Evolutionary conservation across 2,888 invertebrate species (phyloP).

Genomic region (Eristalinus aeneus): DNA sequence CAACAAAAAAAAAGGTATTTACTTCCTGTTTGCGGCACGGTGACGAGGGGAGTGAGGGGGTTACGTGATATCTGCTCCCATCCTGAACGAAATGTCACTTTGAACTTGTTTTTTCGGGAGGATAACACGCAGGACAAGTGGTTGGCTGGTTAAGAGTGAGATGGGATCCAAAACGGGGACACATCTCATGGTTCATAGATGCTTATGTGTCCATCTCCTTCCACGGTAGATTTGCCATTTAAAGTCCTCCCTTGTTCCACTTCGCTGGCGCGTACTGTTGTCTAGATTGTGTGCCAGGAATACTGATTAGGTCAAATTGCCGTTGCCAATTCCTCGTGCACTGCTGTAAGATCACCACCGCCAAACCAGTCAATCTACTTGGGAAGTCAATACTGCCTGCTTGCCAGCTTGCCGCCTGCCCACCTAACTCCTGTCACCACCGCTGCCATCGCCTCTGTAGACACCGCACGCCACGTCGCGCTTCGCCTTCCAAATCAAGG

Average conservation of each 20-base stretch:
- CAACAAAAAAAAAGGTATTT: neutral
- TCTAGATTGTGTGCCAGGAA: constrained; percentile 54
- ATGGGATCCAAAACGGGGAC: neutral
- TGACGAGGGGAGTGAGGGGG: neutral
- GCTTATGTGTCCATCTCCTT: constrained; percentile 38
- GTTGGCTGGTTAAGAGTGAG: neutral
- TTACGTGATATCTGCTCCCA: constrained; percentile 37
- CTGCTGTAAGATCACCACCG: neutral
- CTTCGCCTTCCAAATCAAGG: constrained; percentile 57
- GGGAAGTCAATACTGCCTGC: constrained; percentile 61
- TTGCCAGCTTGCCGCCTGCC: constrained; percentile 9
- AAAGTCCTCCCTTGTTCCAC: constrained; percentile 66
- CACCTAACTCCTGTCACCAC: constrained; percentile 4
- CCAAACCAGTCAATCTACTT: constrained; percentile 55
- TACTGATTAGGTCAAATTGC: constrained; percentile 67
- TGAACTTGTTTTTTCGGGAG: constrained; percentile 34
- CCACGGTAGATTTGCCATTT: constrained; percentile 57
- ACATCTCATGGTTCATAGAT: constrained; percentile 31
- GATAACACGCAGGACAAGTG: constrained; percentile 18
- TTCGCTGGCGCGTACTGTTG: constrained; percentile 66
- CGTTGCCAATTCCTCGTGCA: constrained; percentile 49
- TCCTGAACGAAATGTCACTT: constrained; percentile 49
- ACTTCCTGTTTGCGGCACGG: neutral
- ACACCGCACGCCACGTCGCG: constrained; percentile 4
- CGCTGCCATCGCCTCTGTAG: neutral